Evolutionary conservation across 2,888 invertebrate species (phyloP), one percentile per base, ranked within the genome.

Genomic region (Xanthia icteritia): DNA sequence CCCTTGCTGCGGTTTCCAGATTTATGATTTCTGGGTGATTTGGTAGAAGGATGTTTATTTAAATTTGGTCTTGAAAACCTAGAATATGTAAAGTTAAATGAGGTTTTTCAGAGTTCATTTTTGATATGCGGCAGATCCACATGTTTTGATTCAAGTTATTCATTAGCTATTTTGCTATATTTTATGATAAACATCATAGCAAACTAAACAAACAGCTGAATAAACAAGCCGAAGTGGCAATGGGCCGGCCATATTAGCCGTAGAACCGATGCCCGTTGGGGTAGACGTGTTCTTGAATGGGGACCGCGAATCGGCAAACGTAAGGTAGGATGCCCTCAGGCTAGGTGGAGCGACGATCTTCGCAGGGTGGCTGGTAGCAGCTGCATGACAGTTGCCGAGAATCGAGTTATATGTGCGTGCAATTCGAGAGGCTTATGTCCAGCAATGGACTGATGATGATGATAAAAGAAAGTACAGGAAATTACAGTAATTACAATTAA

Each of bases 11-110:
- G 60, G 56, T 66, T 45, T 31, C 69, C n/a, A n/a, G 72, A 68
- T 80, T 83, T 79, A 83, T 64, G 71, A 63, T 56, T 70, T 78
- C 65, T 65, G 54, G 60, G 45, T 69, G 65, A 75, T 81, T 84
- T 69, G 61, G 23, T 56, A 27, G 51, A n/a, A 80, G 45, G 64
- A 81, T 80, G 75, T 80, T 58, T 80, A 64, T 58, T 13, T 48
- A 61, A 5, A 27, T 20, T 48, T 23, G n/a, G 60, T 39, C 13
- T 60, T 36, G 31, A 56, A 58, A 54, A 13, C 6, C 72, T 79
- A 73, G 54, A 65, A 83, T 74, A 81, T 65, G 51, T 31, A n/a
- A 63, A 81, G 42, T 0, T 81, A 66, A 54, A 78, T 81, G 45
- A 54, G 45, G 15, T 65, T 81, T 78, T 66, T 42, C 20, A 23